Evolutionary conservation across 2,797 vertebrate species (phyloP).

Genomic region (Parotocinclus haroldoi): DNA sequence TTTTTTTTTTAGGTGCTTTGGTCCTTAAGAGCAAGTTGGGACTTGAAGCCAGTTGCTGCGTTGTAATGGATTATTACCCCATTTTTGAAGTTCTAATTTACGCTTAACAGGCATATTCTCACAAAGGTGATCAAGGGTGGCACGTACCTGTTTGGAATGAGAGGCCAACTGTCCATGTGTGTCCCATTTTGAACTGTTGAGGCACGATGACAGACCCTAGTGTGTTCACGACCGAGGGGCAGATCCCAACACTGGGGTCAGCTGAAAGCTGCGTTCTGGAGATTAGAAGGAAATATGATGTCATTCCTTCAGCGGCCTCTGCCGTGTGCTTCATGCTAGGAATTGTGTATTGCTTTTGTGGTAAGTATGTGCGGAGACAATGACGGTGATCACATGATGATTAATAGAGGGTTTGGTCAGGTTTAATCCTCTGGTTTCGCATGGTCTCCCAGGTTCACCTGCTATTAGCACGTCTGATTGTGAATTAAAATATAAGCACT

Average conservation of each 20-base stretch:
- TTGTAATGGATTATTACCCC: background rate
- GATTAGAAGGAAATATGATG: slow-evolving; percentile 69
- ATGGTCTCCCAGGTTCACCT: no score
- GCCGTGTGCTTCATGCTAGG: slow-evolving; percentile 77
- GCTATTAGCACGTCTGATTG: no score
- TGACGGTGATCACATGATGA: background rate
- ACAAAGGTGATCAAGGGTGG: slow-evolving; percentile 25
- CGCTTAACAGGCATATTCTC: slow-evolving; percentile 29
- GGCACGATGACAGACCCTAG: slow-evolving; percentile 63
- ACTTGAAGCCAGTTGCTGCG: background rate
- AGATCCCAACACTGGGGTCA: slow-evolving; percentile 52
- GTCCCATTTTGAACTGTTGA: background rate
- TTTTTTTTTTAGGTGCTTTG: slow-evolving; percentile 13
- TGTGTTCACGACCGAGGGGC: slow-evolving; percentile 63
- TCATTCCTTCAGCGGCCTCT: slow-evolving; percentile 75
- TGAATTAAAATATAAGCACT: no score
- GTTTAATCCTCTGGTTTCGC: no score
- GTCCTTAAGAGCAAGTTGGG: background rate
- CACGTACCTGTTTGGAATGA: slow-evolving; percentile 9
- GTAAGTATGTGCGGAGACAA: slow-evolving; percentile 62
- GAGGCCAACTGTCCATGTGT: slow-evolving; percentile 2
- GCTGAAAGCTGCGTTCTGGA: slow-evolving; percentile 67
- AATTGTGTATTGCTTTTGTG: slow-evolving; percentile 83
- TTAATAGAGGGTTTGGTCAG: background rate
- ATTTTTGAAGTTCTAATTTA: background rate